phyloP scores from a whole-genome alignment of 1,140 invertebrate species.

The Panulirus ornatus region DNA sequence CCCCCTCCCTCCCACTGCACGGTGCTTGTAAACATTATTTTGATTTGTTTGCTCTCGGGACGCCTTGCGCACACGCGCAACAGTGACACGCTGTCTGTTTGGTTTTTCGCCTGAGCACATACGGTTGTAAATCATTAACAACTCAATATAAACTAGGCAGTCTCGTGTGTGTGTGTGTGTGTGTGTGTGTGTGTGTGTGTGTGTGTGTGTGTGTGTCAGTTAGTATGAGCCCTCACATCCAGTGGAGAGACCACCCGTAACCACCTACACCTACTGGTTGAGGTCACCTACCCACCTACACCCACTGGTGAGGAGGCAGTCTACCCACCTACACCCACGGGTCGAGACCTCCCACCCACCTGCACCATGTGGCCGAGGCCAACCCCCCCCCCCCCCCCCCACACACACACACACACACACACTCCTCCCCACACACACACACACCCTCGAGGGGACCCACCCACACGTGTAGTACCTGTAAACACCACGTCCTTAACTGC shows the following conservation, averaged over 20 bases:
- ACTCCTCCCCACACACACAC: too few relatives aligned
- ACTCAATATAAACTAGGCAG: not conserved
- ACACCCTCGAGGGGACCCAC: not conserved
- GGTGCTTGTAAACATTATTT: too few relatives aligned
- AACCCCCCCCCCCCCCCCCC: not conserved
- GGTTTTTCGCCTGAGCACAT: too few relatives aligned
- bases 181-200: slow-evolving; percentile 30
- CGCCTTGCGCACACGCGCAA: too few relatives aligned
- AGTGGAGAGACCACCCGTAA: not conserved
- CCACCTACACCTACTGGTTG: not conserved
- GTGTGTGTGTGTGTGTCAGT: not conserved
- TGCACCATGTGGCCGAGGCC: not conserved
- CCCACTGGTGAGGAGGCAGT: not conserved
- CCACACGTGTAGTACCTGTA: too few relatives aligned
- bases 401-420: too few relatives aligned
- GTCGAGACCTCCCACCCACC: not conserved
- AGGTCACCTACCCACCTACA: not conserved
- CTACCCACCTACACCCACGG: not conserved
- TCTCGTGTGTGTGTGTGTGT: not conserved
- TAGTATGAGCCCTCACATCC: not conserved
- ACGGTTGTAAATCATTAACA: too few relatives aligned
- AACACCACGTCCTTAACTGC: too few relatives aligned
- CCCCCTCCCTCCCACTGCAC: too few relatives aligned
- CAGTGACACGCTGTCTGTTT: too few relatives aligned
- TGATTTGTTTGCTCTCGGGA: too few relatives aligned